phyloP scores from a whole-genome alignment of 1,140 invertebrate species.

The Brevipalpus yothersi region DNA sequence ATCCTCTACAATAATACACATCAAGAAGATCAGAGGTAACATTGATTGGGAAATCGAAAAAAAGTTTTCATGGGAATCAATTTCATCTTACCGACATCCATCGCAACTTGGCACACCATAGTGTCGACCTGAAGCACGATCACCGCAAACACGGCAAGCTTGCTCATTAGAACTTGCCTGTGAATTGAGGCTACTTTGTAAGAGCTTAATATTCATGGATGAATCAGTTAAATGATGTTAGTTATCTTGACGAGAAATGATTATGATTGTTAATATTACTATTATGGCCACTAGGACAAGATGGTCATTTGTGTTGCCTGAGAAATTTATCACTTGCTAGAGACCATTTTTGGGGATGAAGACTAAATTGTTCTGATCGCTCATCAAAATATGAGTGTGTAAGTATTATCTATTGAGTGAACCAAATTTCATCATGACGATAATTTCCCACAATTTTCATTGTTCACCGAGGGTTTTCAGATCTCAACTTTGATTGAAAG shows the following conservation, averaged over 20 bases:
- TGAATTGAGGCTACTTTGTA: no score
- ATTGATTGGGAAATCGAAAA: not conserved
- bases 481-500: no score
- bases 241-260: not conserved
- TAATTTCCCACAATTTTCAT: no score
- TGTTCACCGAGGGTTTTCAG: no score
- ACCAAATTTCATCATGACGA: no score
- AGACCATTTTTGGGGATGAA: no score
- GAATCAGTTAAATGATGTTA: not conserved
- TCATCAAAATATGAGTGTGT: no score
- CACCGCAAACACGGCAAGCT: slow-evolving; percentile 52
- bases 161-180: not conserved
- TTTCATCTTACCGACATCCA: slow-evolving; percentile 33
- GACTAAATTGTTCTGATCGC: no score
- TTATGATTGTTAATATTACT: not conserved
- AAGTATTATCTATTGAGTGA: no score
- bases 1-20: slow-evolving; percentile 38
- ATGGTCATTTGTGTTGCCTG: not conserved
- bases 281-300: not conserved
- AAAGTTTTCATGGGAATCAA: not conserved
- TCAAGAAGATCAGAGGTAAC: not conserved
- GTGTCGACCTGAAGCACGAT: slow-evolving; percentile 73
- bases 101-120: slow-evolving; percentile 70
- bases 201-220: not conserved
- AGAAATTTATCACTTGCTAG: not conserved